Evolutionary conservation across 2,888 invertebrate genomes (phyloP), one percentile per base, ranked within the genome.

Genomic region (Drosophila pseudotalamancana): DNA sequence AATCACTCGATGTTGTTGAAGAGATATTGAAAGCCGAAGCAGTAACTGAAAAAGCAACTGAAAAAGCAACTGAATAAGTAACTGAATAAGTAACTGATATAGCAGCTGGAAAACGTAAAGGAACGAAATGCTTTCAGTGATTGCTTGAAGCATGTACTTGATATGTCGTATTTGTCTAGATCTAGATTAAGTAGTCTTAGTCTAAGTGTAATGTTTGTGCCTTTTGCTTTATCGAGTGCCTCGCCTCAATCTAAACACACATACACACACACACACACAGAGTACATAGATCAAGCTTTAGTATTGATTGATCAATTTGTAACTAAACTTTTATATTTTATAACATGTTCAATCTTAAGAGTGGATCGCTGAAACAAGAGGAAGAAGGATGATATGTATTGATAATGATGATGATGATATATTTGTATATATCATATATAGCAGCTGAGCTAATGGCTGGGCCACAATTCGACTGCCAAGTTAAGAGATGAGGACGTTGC

Each of bases 381-480:
- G 16, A 40, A 43, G 37, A 35, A 14, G 46, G 53, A 55, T 50
- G 42, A 27, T 32, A 23, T 23, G 25, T 19, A 50, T 40, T 18
- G 8, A 40, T 37, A 2, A 50, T 29, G 65, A 51, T 71, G 54
- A 56, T 54, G 43, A 18, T 21, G 21, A 25, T 12, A 18, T 40
- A 46, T 48, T n/a, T n/a, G 42, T 62, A 40, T 55, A 63, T 43
- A 68, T 65, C 50, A 43, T 39, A 61, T 51, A 61, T 34, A 71
- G 80, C 87, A 86, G 87, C 84, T 85, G 86, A 76, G 80, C 86
- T 70, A 51, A 77, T 84, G 80, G 79, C 82, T 85, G 79, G 79
- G 86, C 86, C 87, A 85, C 71, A 78, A 73, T 79, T 82, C 77
- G 86, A 84, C 83, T 84, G 83, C 83, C 83, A 87, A 82, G 60